These are phyloP conservation scores for Acanthisitta chloris DNA, from an alignment of 2,113 vertebrate species.

Conservation along the genomic window DNA sequence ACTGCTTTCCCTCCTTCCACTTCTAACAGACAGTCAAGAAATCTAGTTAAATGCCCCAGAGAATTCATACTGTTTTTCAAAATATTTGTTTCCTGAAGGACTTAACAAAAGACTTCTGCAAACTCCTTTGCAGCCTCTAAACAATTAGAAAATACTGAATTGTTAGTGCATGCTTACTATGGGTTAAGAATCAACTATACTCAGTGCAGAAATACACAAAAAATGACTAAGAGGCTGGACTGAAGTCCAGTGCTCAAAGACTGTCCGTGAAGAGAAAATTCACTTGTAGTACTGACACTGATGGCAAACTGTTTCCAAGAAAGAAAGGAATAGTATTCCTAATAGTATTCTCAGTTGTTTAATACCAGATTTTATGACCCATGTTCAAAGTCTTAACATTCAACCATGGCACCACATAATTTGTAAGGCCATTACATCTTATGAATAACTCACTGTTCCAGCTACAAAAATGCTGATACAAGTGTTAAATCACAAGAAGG, in stretches of 20 bases:
- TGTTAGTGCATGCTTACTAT: neutral
- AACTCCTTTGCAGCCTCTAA: neutral
- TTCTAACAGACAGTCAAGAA: neutral
- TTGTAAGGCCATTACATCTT: neutral
- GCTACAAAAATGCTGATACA: neutral
- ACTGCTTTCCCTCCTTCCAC: neutral
- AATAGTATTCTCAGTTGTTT: neutral
- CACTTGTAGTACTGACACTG: neutral
- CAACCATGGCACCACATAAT: neutral
- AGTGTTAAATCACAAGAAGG: neutral
- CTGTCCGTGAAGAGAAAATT: neutral
- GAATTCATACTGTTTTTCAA: neutral
- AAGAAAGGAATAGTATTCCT: neutral
- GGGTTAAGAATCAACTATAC: neutral
- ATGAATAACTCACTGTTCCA: neutral
- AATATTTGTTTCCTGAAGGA: neutral
- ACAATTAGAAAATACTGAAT: neutral
- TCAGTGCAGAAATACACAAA: neutral
- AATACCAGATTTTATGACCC: neutral
- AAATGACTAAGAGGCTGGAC: neutral
- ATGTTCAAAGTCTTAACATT: neutral
- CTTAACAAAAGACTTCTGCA: neutral
- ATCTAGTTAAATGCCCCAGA: neutral
- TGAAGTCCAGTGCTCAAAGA: neutral
- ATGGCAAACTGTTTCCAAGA: neutral